A percentile compares a stretch with the other conserved stretches of the same genome.
These are phyloP conservation scores for Lycia hirtaria DNA, from an alignment of 2,888 invertebrate genomes.

Conservation along the genomic window DNA sequence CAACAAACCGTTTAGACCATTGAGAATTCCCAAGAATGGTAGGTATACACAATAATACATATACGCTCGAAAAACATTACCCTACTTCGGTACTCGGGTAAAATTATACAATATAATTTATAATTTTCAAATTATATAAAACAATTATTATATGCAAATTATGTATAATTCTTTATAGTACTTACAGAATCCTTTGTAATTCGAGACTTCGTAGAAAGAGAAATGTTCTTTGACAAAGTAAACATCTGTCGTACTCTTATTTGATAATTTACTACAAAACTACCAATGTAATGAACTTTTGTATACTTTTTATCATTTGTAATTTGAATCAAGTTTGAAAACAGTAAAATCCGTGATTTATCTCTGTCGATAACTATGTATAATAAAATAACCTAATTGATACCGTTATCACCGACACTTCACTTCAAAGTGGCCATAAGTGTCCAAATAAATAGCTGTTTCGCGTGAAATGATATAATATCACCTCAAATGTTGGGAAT, in stretches of 20 bases:
- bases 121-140: too few species aligned
- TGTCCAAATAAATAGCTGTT: conserved; percentile 20
- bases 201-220: background rate
- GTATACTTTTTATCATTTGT: background rate
- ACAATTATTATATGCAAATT: too few species aligned
- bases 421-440: conserved; percentile 11
- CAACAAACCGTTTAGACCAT: too few species aligned
- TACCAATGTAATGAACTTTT: background rate
- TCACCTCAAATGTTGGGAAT: too few species aligned
- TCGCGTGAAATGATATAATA: conserved; percentile 5
- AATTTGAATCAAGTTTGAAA: conserved; percentile 8
- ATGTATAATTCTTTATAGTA: too few species aligned
- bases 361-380: background rate
- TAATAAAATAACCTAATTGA: conserved; percentile 17
- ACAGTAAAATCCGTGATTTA: conserved; percentile 23
- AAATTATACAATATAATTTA: too few species aligned
- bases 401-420: conserved; percentile 19
- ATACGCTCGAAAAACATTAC: too few species aligned
- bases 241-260: background rate
- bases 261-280: background rate
- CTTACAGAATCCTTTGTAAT: too few species aligned
- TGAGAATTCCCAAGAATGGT: too few species aligned
- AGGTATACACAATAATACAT: too few species aligned
- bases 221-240: background rate
- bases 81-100: too few species aligned